phyloP scores from a whole-genome alignment of 1,140 invertebrate species.

The Drosophila chauvacae region DNA sequence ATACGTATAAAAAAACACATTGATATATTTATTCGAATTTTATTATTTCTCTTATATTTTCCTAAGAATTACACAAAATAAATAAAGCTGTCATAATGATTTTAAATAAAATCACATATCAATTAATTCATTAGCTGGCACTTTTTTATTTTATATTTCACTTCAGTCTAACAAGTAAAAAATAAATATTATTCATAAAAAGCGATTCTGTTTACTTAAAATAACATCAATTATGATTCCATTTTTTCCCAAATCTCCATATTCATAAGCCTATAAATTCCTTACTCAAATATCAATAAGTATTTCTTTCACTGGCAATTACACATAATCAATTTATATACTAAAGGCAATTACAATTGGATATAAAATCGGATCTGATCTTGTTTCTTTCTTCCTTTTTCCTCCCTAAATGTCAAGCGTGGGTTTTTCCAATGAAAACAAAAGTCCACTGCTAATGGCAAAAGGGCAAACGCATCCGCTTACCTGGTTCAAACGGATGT shows the following conservation, averaged over 20 bases:
- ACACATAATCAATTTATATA: not conserved
- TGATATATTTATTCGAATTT: not conserved
- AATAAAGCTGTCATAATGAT: not conserved
- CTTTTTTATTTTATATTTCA: not conserved
- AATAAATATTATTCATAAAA: not conserved
- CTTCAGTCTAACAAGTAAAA: not conserved
- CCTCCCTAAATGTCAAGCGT: not conserved
- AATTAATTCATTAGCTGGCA: not conserved
- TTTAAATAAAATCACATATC: constrained; percentile 4
- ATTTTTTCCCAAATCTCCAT: not conserved
- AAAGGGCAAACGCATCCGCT: constrained; percentile 16
- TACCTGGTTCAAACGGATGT: constrained; percentile 4
- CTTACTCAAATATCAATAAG: not conserved
- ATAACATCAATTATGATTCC: not conserved
- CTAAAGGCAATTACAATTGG: constrained; percentile 8
- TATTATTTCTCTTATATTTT: not conserved
- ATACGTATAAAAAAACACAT: not conserved
- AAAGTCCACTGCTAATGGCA: constrained; percentile 7
- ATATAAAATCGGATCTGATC: not conserved
- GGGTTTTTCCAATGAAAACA: not conserved
- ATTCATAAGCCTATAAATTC: too few species aligned
- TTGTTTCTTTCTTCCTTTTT: not conserved
- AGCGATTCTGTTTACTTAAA: not conserved
- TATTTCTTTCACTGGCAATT: not conserved
- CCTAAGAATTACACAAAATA: not conserved